Evolutionary conservation across 2,888 invertebrate genomes (phyloP).

Genomic region (Pyralis farinalis): DNA sequence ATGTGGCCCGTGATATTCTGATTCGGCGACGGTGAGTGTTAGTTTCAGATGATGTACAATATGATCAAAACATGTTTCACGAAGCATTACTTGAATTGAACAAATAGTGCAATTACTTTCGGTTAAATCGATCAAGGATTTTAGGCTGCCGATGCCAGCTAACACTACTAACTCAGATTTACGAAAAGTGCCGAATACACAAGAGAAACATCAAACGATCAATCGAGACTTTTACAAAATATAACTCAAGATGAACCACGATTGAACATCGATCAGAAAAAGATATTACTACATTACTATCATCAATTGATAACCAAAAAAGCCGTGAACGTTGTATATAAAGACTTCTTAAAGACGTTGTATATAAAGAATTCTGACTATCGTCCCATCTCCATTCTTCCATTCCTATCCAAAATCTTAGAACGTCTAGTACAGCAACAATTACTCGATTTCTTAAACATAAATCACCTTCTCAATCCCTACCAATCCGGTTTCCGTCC

Average conservation of each 20-base stretch:
- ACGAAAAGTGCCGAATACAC: constrained; percentile 26
- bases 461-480: no score
- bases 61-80: constrained; percentile 1
- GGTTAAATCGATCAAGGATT: constrained; percentile 25
- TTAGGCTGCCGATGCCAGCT: constrained; percentile 26
- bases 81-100: background rate
- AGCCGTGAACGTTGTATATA: no score
- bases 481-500: no score
- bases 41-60: background rate
- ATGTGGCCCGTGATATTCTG: constrained; percentile 3
- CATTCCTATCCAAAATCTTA: no score
- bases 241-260: constrained; percentile 26
- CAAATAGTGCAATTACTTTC: constrained; percentile 20
- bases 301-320: no score
- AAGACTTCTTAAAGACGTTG: no score
- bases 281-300: no score
- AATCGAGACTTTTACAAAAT: constrained; percentile 18
- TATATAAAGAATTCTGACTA: no score
- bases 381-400: no score
- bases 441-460: no score
- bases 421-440: no score
- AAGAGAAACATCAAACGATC: constrained; percentile 21
- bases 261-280: constrained; percentile 26
- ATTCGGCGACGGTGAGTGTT: background rate
- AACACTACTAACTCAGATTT: constrained; percentile 27